Percentiles rank a stretch among this genome's conserved stretches.
Evolutionary conservation across 1,140 invertebrate species (phyloP).

Genomic region (Drosophila athabasca): DNA sequence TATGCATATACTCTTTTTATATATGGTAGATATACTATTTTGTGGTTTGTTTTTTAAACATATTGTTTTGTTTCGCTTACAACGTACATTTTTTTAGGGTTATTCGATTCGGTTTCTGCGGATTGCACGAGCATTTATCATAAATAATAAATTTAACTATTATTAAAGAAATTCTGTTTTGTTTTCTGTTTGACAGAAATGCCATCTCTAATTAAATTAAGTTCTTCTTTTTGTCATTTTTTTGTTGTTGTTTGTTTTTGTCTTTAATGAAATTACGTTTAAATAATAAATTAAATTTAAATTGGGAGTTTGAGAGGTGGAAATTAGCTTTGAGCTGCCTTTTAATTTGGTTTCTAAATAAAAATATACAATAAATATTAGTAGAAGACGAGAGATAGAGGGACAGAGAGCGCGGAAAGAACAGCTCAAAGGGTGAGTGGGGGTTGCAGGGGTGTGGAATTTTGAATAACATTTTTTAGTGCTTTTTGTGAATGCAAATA

Average conservation of each 20-base stretch:
- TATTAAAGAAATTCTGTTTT: constrained; percentile 28
- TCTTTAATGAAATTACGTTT: constrained; percentile 22
- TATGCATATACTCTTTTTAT: constrained; percentile 42
- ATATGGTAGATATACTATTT: constrained; percentile 48
- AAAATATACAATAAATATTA: constrained; percentile 80
- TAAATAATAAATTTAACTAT: constrained; percentile 73
- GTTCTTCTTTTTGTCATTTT: constrained; percentile 9
- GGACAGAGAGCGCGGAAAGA: neutral
- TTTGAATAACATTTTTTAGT: neutral
- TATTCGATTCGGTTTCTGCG: constrained; percentile 38
- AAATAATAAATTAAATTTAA: constrained; percentile 55
- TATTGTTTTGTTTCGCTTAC: constrained; percentile 51
- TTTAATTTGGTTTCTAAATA: constrained; percentile 61
- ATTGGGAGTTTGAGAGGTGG: constrained; percentile 17
- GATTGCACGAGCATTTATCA: constrained; percentile 60
- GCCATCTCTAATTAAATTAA: constrained; percentile 53
- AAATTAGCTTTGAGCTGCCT: constrained; percentile 65
- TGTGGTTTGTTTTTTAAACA: constrained; percentile 58
- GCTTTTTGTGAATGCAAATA: constrained; percentile 11
- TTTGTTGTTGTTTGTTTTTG: neutral
- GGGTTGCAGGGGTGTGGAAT: constrained; percentile 7
- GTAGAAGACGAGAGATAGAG: constrained; percentile 31
- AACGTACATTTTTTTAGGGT: constrained; percentile 37
- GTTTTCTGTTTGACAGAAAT: constrained; percentile 79
- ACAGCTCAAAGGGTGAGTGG: constrained; percentile 58